Base-by-base conservation (phyloP, 2,113 vertebrate species). In the Amphilophus citrinellus region DNA sequence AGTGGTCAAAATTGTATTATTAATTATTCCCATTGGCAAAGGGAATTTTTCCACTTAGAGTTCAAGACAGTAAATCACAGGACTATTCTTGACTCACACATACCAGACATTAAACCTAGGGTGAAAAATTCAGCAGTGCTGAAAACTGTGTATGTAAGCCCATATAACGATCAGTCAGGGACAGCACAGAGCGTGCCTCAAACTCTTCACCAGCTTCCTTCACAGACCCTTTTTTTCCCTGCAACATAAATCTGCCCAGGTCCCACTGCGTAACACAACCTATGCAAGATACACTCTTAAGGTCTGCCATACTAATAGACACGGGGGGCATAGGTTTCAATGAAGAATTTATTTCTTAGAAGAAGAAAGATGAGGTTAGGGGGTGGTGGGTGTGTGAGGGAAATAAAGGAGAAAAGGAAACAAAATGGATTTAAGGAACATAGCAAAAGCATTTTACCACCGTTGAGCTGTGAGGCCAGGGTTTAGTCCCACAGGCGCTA, bases 401-500 rank as follows among this genome's bases (percentile, higher is more conserved):
- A 86, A 76, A 66, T 57, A 44, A 65, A 76, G 56, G 61, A 44
- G 77, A 83, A 88, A 90, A 77, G 66, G 75, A 88, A 93, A 90
- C 84, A 91, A 87, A 93, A 93, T 80, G 88, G 87, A 87, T 90
- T 91, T 89, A 89, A 94, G 93, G 91, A 93, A 94, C 91, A 93
- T 76, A 93, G 92, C 91, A 89, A 93, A 93, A 95, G 92, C 88
- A 57, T 94, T 94, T 94, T 94, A 94, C 91, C 87, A 79, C 90
- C 63, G 39, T 87, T 84, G 93, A 90, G 88, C 91, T 89, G 92
- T 56, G 84, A 94, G 94, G 94, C 90, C 94, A 82, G 87, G 87
- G 92, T 92, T 95, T 89, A 92, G 92, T 95, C 95, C 95, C 95
- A 96, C 91, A 93, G 95, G 95, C 94, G 94, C 89, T 91, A 92